Evolutionary conservation across 1,140 invertebrate species (phyloP).

Genomic region (roundworm (Caenorhabditis elegans)): DNA sequence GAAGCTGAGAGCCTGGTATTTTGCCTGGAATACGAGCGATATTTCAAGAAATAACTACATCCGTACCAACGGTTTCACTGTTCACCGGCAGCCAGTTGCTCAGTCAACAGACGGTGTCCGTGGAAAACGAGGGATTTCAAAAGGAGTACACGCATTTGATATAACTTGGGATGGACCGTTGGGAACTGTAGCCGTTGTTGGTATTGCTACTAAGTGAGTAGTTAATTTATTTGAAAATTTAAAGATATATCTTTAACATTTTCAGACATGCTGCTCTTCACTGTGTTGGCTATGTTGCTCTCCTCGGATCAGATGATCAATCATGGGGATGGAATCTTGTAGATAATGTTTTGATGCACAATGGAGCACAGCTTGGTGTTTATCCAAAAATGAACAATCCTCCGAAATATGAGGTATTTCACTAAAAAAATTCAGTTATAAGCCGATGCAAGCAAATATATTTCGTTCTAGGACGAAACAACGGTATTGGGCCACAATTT

Average conservation of each 20-base stretch:
- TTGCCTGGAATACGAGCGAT: slow-evolving; percentile 95
- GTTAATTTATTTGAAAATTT: too few relatives aligned
- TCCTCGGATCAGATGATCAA: slow-evolving; percentile 90
- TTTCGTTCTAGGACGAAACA: neutral
- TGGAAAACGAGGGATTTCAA: slow-evolving; percentile 75
- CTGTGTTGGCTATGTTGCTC: slow-evolving; percentile 88
- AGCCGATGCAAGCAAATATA: neutral
- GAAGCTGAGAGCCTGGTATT: slow-evolving; percentile 88
- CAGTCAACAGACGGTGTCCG: slow-evolving; percentile 92
- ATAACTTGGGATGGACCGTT: slow-evolving; percentile 97
- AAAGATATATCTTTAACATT: too few relatives aligned
- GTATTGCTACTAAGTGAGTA: slow-evolving; percentile 90
- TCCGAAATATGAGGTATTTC: slow-evolving; percentile 91
- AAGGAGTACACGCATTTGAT: slow-evolving; percentile 94
- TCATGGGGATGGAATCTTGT: slow-evolving; percentile 99
- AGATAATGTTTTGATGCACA: slow-evolving; percentile 93
- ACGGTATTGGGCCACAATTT: too few relatives aligned
- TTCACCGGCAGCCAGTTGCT: slow-evolving; percentile 95
- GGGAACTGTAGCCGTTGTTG: slow-evolving; percentile 90
- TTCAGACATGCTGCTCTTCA: slow-evolving; percentile 73
- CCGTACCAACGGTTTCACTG: slow-evolving; percentile 92
- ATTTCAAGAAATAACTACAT: slow-evolving; percentile 85
- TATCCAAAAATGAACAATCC: slow-evolving; percentile 94
- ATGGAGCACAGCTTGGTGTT: slow-evolving; percentile 90
- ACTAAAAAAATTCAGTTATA: neutral